Base-by-base conservation (phyloP, 1,140 invertebrate species). In the Hycleus phaleratus region DNA sequence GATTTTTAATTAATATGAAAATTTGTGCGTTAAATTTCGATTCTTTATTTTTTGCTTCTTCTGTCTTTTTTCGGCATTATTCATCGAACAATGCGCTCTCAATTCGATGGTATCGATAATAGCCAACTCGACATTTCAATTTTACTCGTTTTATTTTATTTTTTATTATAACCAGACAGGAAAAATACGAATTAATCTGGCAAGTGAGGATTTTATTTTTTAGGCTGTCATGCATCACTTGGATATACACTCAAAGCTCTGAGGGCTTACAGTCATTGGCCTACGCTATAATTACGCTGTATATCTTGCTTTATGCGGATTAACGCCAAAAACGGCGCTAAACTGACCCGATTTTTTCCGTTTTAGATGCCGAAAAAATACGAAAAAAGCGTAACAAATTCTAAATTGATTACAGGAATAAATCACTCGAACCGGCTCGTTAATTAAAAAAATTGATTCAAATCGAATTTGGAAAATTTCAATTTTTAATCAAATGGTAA, bases 1-100 rank as follows among this genome's bases (percentile, higher is more conserved):
- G 68, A 68, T 70, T 72, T 72, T 72, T 72, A 72, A 72, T 72
- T 72, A 72, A 72, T 70, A 68, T 68, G 64, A 72, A 72, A 69
- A 68, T 71, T 68, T 61, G 61, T 62, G 62, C 64, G 46, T 59
- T 63, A 59, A 63, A 63, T 63, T 59, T 46, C 32, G 32, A 32
- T 50, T 42, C 10, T 42, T 42, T 42, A 7, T 42, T 7, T 11
- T n/a, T 6, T 4, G 11, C 40, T 4, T 11, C 9, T 42, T 4
- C 10, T 7, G 9, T 6, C 40, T 18, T 18, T 18, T 18, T 18
- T 18, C 18, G 18, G 40, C 10, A 42, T 42, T 32, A 32, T 32
- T 56, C 44, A 49, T 40, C 51, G 49, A 54, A 59, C 51, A 58
- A 62, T 32, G 55, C 47, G 53, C 18, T 25, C 9, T 59, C 43